A percentile compares a stretch with the other conserved stretches of the same genome.
Conservation (phyloP, 1,140 invertebrate species). For the Brachionus rubens region DNA sequence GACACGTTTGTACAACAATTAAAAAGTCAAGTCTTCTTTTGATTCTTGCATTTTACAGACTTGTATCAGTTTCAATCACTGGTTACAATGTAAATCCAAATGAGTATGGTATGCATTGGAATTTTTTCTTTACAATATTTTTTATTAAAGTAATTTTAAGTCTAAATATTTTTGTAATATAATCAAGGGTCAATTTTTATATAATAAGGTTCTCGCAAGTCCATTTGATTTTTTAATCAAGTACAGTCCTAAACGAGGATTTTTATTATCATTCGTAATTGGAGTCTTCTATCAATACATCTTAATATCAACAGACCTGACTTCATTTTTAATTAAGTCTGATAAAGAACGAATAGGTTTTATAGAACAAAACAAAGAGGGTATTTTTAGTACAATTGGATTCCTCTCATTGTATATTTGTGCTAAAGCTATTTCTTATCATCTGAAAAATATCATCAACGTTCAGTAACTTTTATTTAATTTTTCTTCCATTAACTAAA, state of each 20-base stretch:
- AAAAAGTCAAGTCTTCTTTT: conserved; percentile 50
- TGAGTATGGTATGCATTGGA: conserved; percentile 38
- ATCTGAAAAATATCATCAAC: neutral
- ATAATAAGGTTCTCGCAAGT: neutral
- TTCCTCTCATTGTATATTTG: conserved; percentile 78
- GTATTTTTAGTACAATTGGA: conserved; percentile 75
- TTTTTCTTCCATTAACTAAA: neutral
- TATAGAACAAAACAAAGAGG: conserved; percentile 82
- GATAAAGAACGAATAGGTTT: neutral
- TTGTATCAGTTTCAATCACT: conserved; percentile 58
- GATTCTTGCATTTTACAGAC: conserved; percentile 69
- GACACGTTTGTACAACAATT: neutral
- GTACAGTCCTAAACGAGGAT: neutral
- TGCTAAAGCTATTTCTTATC: neutral
- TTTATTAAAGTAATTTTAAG: conserved; percentile 51
- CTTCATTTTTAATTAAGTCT: neutral
- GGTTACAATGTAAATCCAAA: conserved; percentile 1
- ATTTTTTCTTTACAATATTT: conserved; percentile 37
- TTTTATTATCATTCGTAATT: neutral
- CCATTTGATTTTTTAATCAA: neutral
- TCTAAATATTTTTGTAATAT: neutral
- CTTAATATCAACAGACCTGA: conserved; percentile 42
- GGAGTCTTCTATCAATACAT: neutral
- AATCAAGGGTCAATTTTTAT: neutral
- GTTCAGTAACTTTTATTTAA: neutral